Percentiles rank a stretch among this genome's conserved stretches.
phyloP scores from a whole-genome alignment of 2,113 vertebrate species.

The Nycticryphes semicollaris region DNA sequence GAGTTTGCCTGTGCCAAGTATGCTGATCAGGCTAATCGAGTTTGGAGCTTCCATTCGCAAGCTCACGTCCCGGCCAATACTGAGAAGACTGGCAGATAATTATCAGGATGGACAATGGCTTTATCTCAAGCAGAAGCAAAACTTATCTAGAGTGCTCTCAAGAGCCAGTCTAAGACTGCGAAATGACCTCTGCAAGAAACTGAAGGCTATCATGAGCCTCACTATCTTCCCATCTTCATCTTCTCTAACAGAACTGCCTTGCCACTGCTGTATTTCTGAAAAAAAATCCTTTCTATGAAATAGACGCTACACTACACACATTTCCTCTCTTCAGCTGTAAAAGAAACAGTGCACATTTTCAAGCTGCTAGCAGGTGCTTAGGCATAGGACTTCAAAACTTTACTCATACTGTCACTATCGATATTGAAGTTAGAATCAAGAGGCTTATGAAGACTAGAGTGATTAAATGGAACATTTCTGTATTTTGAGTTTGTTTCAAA shows the following conservation, averaged over 20 bases:
- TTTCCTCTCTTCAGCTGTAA: background rate
- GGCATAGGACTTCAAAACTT: background rate
- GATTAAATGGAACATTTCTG: background rate
- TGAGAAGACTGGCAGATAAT: background rate
- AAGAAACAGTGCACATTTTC: background rate
- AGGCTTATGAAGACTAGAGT: background rate
- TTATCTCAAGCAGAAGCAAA: background rate
- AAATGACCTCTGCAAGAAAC: background rate
- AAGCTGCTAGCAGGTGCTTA: background rate
- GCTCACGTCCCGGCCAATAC: background rate
- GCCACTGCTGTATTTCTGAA: background rate
- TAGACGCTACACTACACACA: background rate
- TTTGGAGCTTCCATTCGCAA: background rate
- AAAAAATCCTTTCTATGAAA: background rate
- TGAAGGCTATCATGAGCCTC: background rate
- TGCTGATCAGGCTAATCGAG: background rate
- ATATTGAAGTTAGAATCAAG: background rate
- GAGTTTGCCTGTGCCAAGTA: background rate
- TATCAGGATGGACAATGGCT: background rate
- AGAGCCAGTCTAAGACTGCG: background rate
- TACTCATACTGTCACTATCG: background rate
- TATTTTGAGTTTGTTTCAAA: background rate
- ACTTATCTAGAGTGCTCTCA: background rate
- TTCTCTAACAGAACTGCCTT: background rate
- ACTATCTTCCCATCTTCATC: background rate